phyloP scores from a whole-genome alignment of 2,113 vertebrate genomes.

The Rhea pennata region DNA sequence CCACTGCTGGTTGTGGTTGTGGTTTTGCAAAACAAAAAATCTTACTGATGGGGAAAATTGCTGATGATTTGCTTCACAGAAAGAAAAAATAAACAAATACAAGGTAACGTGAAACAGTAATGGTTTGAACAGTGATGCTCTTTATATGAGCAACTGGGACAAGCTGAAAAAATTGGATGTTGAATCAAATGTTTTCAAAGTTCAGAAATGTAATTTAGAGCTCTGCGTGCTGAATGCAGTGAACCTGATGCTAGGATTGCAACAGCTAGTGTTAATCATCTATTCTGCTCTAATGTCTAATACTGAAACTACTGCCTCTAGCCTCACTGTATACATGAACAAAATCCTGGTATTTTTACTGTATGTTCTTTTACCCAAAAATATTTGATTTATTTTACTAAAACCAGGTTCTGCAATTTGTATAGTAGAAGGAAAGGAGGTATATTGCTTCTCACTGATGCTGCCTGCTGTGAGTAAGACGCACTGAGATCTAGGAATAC shows the following conservation, averaged over 20 bases:
- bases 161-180: not conserved
- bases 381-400: not conserved
- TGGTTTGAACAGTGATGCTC: not conserved
- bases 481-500: not conserved
- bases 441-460: fast-evolving
- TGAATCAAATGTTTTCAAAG: not conserved
- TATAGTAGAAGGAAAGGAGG: not conserved
- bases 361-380: not conserved
- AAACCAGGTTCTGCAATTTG: not conserved
- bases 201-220: not conserved
- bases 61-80: slow-evolving; percentile 59
- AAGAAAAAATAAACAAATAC: slow-evolving; percentile 59
- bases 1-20: slow-evolving; percentile 57
- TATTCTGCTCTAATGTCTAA: not conserved
- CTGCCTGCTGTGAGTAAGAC: not conserved
- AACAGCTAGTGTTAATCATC: not conserved
- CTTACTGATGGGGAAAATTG: slow-evolving; percentile 58
- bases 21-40: slow-evolving; percentile 61
- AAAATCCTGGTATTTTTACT: not conserved
- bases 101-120: not conserved
- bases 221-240: not conserved
- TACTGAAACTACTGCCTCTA: not conserved
- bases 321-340: not conserved
- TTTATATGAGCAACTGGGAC: not conserved
- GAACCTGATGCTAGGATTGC: not conserved